Conservation (phyloP, 1,140 invertebrate species). For the Drosophila neocordata region DNA sequence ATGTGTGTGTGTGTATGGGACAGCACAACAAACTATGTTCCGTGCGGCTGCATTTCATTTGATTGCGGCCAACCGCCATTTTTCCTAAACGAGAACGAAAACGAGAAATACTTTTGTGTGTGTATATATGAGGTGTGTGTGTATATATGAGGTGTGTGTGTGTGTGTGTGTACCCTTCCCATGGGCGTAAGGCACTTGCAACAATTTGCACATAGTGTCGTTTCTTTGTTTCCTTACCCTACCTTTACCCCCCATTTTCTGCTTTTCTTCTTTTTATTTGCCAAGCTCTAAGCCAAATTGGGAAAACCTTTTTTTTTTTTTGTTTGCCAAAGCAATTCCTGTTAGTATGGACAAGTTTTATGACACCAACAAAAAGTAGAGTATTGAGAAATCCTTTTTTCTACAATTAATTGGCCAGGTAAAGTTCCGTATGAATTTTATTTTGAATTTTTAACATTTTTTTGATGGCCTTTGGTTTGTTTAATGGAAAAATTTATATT, state of each 20-base stretch:
- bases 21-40: conserved; percentile 30
- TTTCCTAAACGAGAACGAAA: conserved; percentile 22
- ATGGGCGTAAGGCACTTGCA: not conserved
- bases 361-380: too few relatives aligned
- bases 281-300: not conserved
- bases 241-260: not conserved
- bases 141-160: not conserved
- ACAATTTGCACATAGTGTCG: conserved; percentile 7
- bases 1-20: conserved; percentile 21
- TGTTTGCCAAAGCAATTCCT: not conserved
- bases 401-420: too few relatives aligned
- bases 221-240: not conserved
- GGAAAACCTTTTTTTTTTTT: not conserved
- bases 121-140: not conserved
- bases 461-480: too few relatives aligned
- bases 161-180: not conserved
- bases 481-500: too few relatives aligned
- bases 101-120: conserved; percentile 14
- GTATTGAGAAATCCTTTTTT: too few relatives aligned
- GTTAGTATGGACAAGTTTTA: too few relatives aligned
- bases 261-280: too few relatives aligned
- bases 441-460: too few relatives aligned
- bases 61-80: conserved; percentile 43
- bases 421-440: too few relatives aligned
- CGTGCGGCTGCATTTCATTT: conserved; percentile 46